Base-by-base conservation (phyloP, 2,113 vertebrate genomes). In the Microcebus lehilahytsara region DNA sequence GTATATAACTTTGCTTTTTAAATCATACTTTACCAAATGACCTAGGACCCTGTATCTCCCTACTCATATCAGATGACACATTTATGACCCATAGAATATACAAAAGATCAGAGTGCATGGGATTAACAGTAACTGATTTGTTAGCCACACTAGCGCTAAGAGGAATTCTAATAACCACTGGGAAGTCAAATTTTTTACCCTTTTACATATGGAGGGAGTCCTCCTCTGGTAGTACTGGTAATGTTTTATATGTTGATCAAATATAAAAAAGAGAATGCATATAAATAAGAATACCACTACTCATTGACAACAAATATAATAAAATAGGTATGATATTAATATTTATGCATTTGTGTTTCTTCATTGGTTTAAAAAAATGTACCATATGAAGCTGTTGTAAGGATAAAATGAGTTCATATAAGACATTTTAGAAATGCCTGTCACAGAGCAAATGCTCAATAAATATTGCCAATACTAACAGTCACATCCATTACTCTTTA, bases 251-350 rank as follows among this genome's bases (percentile, higher is more conserved):
- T 75, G 84, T 92, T 32, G 19, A 85, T 64, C 32, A 85, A 60
- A 25, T n/a, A 85, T 85, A 40, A 85, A 53, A 34, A 85, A 92
- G 56, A 92, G 74, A 92, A 84, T 84, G 80, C 80, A 53, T 74
- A 32, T 75, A 49, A 92, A 74, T 25, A 51, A 34, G 34, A 56
- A 64, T 75, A 25, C 12, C 79, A 64, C 42, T 75, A 64, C 49
- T 56, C 56, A 51, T 1, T 74, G 16, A 51, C 42, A 92, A 23
- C 53, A 42, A 51, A 66, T 74, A 64, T 92, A 75, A 92, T 58
- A 56, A 56, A 64, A 22, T 37, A 74, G 4, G 42, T 51, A 25
- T 75, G 5, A 92, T 75, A 64, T 8, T 37, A 92, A 40, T 51
- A 75, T 84, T 75, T 74, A 56, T 64, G 69, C 34, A 75, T 62